Evolutionary conservation across 2,888 invertebrate genomes (phyloP), one percentile per base, ranked within the genome.

Genomic region (Eristalis arbustorum): DNA sequence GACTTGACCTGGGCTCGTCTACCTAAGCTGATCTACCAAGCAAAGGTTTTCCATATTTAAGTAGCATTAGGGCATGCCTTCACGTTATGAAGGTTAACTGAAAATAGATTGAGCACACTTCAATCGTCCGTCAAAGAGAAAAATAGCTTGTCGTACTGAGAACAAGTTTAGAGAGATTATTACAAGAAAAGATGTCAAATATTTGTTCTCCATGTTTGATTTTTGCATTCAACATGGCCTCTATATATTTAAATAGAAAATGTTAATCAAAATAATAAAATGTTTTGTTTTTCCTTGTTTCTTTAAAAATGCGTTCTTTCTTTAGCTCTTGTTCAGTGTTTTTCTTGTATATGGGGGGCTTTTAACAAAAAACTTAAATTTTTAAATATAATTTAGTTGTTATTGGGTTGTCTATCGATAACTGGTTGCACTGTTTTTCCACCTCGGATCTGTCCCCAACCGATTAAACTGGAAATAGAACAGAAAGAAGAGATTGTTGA

Each of bases 391-490:
- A 78, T 77, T 78, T 82, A 81, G 73, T 73, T 74, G 79, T 87
- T 87, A 87, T 75, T 83, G 78, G 89, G 88, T 79, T 90, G 89
- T 78, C 90, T 89, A 83, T 90, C 90, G 57, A 89, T 82, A 73
- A 92, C 91, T 75, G 99, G 98, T 91, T 97, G 97, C 91, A 99
- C 98, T 89, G 98, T 98, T 92, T 97, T 97, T 89, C 99, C 99
- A 92, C 98, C 97, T 93, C 98, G 96, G 93, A 99, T 99, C 93
- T 99, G 98, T 90, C 99, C 99, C 99, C 99, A 99, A 90, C 99
- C 99, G 92, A 99, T 99, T 92, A 99, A 96, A 93, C 97, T 96
- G 94, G 34, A 94, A 94, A 88, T 89, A 87, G 89, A 89, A 74
- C 49, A 63, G 31, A 59, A 31, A 8, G 3, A 14, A 59, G 23